Evolutionary conservation across 2,888 invertebrate genomes (phyloP).

Genomic region (Brachylomia viminalis): DNA sequence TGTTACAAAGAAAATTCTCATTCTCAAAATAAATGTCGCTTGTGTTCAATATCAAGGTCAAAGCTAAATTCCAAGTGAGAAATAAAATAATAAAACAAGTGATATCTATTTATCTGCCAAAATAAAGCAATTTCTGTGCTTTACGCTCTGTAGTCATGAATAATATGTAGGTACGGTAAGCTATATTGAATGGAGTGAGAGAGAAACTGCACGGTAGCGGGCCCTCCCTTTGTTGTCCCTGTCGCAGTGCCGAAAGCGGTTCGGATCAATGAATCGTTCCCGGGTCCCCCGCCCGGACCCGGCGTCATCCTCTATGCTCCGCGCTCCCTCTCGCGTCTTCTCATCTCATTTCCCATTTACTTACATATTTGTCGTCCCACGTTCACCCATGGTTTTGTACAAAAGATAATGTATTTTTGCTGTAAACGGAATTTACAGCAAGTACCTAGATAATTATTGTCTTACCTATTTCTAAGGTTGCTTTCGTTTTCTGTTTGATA

Average conservation of each 20-base stretch:
- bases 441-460: neutral
- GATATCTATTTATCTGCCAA: neutral
- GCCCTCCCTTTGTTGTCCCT: conserved; percentile 80
- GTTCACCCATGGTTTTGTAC: conserved; percentile 54
- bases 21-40: conserved; percentile 25
- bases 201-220: conserved; percentile 72
- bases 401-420: conserved; percentile 42
- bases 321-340: conserved; percentile 73
- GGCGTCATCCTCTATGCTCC: conserved; percentile 76
- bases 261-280: conserved; percentile 90
- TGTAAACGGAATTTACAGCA: conserved; percentile 23
- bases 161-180: neutral
- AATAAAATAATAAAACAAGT: conserved; percentile 3
- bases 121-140: conserved; percentile 4
- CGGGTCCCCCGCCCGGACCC: conserved; percentile 80
- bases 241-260: conserved; percentile 84
- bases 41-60: conserved; percentile 49
- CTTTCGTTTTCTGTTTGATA: neutral
- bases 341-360: conserved; percentile 67
- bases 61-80: conserved; percentile 13
- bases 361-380: conserved; percentile 53
- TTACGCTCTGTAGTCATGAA: conserved; percentile 15
- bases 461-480: neutral
- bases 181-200: conserved; percentile 73
- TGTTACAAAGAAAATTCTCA: conserved; percentile 6